Evolutionary conservation across 2,113 vertebrate genomes (phyloP).

Genomic region (Nothobranchius furzeri): DNA sequence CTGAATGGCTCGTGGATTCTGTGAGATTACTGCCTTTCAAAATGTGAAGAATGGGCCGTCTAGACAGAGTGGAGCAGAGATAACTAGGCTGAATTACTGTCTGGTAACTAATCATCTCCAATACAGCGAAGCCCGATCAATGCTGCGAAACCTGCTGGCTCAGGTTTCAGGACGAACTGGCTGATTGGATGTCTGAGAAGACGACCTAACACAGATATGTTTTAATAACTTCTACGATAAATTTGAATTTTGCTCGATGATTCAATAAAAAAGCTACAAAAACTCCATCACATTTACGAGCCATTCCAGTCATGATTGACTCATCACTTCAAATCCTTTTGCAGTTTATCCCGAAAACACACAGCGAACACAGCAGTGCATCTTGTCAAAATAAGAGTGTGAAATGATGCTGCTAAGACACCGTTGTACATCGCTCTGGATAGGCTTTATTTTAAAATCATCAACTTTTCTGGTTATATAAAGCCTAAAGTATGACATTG

Average conservation of each 20-base stretch:
- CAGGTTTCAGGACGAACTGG: conserved; percentile 8
- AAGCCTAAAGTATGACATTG: too few species aligned
- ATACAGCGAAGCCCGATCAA: neutral
- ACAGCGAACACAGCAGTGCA: neutral
- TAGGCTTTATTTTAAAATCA: too few species aligned
- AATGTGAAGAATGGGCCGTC: conserved; percentile 1
- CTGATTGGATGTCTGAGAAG: neutral
- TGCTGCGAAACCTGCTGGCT: neutral
- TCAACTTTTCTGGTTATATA: too few species aligned
- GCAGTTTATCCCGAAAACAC: neutral
- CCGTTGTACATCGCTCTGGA: too few species aligned
- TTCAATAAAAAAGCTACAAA: neutral
- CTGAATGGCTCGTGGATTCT: conserved; percentile 5
- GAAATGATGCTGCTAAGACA: too few species aligned
- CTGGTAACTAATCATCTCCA: conserved; percentile 1
- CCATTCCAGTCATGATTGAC: neutral
- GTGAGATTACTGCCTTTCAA: conserved; percentile 14
- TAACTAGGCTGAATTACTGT: neutral
- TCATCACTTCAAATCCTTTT: neutral
- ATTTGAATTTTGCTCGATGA: too few species aligned
- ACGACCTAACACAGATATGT: neutral
- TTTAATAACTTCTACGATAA: neutral
- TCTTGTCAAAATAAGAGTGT: too few species aligned
- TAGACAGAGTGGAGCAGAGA: neutral
- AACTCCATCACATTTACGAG: neutral